Percentiles rank a stretch among this genome's conserved stretches.
Conservation (phyloP, 2,888 invertebrate species). For the Melipona bicolor region DNA sequence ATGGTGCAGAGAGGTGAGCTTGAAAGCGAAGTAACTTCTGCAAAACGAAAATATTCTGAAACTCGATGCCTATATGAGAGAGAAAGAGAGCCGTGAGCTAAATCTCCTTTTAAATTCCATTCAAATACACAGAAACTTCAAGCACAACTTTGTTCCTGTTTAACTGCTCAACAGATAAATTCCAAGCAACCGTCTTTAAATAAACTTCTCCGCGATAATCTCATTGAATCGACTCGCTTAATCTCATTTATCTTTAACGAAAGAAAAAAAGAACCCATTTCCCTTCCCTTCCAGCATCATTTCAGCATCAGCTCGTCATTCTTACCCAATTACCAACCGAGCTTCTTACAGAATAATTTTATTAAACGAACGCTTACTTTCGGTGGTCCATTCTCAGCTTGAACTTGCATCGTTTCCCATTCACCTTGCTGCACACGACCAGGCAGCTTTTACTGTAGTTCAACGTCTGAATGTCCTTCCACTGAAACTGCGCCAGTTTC, state of each 20-base stretch:
- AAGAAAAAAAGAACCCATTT: background rate
- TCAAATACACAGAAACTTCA: conserved; percentile 6
- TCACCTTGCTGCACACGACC: conserved; percentile 85
- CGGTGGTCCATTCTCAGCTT: conserved; percentile 90
- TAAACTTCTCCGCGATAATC: background rate
- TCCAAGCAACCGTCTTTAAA: background rate
- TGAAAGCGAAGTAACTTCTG: conserved; percentile 91
- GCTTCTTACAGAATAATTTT: background rate
- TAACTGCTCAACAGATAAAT: background rate
- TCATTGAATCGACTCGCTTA: background rate
- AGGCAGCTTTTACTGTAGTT: conserved; percentile 91
- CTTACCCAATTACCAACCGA: background rate
- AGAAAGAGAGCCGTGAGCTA: background rate
- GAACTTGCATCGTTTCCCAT: conserved; percentile 88
- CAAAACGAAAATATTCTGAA: conserved; percentile 72
- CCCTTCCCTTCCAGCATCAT: background rate
- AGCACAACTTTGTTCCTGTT: background rate
- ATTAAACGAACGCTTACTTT: conserved; percentile 85
- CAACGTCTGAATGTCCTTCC: conserved; percentile 91
- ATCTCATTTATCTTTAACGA: background rate
- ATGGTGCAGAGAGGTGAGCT: conserved; percentile 91
- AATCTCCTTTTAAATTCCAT: conserved; percentile 11
- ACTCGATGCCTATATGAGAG: background rate
- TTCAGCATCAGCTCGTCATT: background rate
- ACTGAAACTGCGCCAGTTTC: conserved; percentile 85